Percentiles rank a stretch among this genome's conserved stretches.
Conservation (phyloP, 2,113 vertebrate species). For the Malurus elegans region DNA sequence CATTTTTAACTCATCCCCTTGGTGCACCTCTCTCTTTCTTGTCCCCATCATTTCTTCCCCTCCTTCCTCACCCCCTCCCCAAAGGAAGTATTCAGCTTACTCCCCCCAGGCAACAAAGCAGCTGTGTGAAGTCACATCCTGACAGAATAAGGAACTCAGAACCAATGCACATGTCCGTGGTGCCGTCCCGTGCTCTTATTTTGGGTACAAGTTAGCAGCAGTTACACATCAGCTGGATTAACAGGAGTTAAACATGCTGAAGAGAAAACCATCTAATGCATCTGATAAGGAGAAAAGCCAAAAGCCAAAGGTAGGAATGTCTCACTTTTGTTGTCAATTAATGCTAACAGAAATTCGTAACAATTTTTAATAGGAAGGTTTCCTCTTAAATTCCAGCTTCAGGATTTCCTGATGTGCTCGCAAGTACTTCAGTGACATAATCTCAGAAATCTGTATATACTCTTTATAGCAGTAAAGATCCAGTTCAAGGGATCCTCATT, state of each 20-base stretch:
- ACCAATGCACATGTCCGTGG: neutral
- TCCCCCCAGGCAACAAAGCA: neutral
- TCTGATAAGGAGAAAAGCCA: constrained; percentile 83
- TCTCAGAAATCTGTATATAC: neutral
- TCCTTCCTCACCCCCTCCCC: neutral
- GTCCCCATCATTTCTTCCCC: neutral
- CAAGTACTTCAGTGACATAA: neutral
- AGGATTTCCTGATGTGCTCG: neutral
- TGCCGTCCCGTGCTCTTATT: neutral
- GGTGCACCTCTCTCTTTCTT: neutral
- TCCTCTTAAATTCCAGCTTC: neutral
- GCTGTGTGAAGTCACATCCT: constrained; percentile 69
- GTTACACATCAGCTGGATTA: neutral
- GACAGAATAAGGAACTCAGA: constrained; percentile 68
- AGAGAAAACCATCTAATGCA: constrained; percentile 81
- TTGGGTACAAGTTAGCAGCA: neutral
- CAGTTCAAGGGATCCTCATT: neutral
- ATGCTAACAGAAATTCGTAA: neutral
- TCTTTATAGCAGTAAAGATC: neutral
- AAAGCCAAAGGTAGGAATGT: constrained; percentile 82
- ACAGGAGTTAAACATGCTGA: constrained; percentile 75
- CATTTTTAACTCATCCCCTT: neutral
- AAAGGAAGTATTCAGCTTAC: neutral
- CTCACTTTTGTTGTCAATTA: neutral
- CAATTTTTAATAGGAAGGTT: neutral